Evolutionary conservation across 1,140 invertebrate genomes (phyloP).

Genomic region (Cylas formicarius): DNA sequence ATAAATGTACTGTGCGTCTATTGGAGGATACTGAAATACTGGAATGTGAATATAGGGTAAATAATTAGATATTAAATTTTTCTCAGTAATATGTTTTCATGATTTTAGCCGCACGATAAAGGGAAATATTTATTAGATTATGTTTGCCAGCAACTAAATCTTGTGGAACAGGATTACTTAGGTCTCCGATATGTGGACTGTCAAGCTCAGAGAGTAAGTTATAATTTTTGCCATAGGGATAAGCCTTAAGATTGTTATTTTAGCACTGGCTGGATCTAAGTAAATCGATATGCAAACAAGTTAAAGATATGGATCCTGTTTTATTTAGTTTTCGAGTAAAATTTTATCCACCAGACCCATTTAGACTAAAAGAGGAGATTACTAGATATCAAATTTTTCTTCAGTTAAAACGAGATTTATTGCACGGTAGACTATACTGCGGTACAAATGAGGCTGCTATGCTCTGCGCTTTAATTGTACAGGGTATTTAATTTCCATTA

Average conservation of each 20-base stretch:
- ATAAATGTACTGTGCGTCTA: conserved; percentile 88
- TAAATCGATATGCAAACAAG: conserved; percentile 89
- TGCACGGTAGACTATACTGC: conserved; percentile 90
- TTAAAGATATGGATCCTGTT: conserved; percentile 85
- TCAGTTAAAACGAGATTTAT: conserved; percentile 87
- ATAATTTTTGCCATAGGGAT: conserved; percentile 1
- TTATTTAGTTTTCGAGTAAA: conserved; percentile 89
- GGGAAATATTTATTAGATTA: conserved; percentile 89
- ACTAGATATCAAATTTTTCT: conserved; percentile 89
- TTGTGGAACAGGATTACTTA: conserved; percentile 96
- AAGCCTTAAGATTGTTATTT: conserved; percentile 41
- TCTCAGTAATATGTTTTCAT: conserved; percentile 8
- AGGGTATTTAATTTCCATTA: conserved; percentile 63
- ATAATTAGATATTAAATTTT: conserved; percentile 23
- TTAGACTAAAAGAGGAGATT: conserved; percentile 76
- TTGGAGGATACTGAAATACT: conserved; percentile 91
- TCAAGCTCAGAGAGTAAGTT: conserved; percentile 80
- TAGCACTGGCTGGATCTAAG: conserved; percentile 95
- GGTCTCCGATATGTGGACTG: conserved; percentile 90
- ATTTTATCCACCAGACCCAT: conserved; percentile 89
- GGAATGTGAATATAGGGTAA: conserved; percentile 92
- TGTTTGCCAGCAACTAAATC: conserved; percentile 87
- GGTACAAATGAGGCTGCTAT: conserved; percentile 80
- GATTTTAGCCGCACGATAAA: conserved; percentile 80
- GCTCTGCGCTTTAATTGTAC: conserved; percentile 86